phyloP scores from a whole-genome alignment of 2,888 invertebrate genomes.

The Epicampocera succincta region DNA sequence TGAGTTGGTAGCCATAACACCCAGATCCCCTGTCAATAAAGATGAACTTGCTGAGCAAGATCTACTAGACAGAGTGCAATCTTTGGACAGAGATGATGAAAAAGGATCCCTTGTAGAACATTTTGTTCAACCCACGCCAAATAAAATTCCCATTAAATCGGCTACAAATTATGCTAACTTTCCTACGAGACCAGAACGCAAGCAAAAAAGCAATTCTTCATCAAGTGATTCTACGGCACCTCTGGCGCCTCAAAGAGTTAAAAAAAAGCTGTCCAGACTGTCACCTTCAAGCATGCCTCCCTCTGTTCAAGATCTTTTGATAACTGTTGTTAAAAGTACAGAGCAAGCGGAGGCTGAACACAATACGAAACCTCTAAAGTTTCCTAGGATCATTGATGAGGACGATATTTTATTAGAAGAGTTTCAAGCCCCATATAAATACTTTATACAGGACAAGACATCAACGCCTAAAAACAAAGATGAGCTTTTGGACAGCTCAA shows the following conservation, averaged over 20 bases:
- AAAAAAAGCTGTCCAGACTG: slow-evolving; percentile 76
- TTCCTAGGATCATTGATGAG: slow-evolving; percentile 73
- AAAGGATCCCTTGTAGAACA: slow-evolving; percentile 10
- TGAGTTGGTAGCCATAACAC: slow-evolving; percentile 77
- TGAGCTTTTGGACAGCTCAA: background rate
- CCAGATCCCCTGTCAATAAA: slow-evolving; percentile 66
- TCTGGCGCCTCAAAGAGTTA: slow-evolving; percentile 75
- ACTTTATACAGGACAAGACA: slow-evolving; percentile 40
- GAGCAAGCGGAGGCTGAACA: background rate
- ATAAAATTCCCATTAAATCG: slow-evolving; percentile 42
- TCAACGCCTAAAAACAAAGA: background rate
- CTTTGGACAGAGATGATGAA: slow-evolving; percentile 73
- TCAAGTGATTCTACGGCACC: slow-evolving; percentile 77
- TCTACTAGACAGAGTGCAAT: slow-evolving; percentile 73
- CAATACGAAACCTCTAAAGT: slow-evolving; percentile 65
- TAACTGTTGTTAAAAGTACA: slow-evolving; percentile 32
- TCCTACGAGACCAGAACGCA: slow-evolving; percentile 76
- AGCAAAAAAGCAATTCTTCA: slow-evolving; percentile 78
- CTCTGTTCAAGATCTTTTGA: slow-evolving; percentile 79
- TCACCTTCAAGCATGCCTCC: slow-evolving; percentile 78
- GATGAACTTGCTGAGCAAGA: slow-evolving; percentile 70
- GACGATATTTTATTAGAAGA: slow-evolving; percentile 69
- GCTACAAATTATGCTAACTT: slow-evolving; percentile 72
- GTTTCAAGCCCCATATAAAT: slow-evolving; percentile 53
- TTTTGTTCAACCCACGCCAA: background rate